phyloP scores from a whole-genome alignment of 2,113 vertebrate species.

The Heterocephalus glaber region DNA sequence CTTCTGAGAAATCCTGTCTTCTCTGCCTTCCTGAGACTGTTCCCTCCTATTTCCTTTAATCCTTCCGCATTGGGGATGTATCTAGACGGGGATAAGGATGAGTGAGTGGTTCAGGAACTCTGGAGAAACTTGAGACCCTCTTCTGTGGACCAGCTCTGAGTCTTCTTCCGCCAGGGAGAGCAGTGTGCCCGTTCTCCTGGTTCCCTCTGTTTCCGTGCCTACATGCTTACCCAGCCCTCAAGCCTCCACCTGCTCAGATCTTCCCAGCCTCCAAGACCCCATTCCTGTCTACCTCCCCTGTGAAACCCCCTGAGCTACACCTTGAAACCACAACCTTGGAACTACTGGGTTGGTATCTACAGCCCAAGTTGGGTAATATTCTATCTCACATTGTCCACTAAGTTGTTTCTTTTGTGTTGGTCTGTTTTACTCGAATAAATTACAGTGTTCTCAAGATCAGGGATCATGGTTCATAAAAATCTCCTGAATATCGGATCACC shows the following conservation, averaged over 20 bases:
- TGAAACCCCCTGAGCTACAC: background rate
- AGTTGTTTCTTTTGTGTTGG: background rate
- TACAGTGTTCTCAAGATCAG: background rate
- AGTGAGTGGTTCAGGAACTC: background rate
- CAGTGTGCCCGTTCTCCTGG: background rate
- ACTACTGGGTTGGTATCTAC: background rate
- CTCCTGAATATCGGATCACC: background rate
- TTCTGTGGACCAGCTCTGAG: background rate
- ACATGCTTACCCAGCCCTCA: fast-evolving
- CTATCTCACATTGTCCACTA: background rate
- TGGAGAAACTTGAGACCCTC: background rate
- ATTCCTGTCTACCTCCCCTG: background rate
- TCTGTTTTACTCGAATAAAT: background rate
- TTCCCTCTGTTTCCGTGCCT: background rate
- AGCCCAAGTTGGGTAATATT: background rate
- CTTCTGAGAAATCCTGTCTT: slow-evolving; percentile 45
- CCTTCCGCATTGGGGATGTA: background rate
- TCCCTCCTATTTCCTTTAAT: background rate
- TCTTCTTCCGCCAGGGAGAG: background rate
- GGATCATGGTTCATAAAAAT: background rate
- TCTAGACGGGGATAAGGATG: background rate
- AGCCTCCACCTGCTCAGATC: background rate
- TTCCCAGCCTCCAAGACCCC: background rate
- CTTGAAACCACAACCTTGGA: background rate
- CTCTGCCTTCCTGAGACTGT: background rate